Evolutionary conservation across 2,888 invertebrate genomes (phyloP).

Genomic region (Cantharis lateralis): DNA sequence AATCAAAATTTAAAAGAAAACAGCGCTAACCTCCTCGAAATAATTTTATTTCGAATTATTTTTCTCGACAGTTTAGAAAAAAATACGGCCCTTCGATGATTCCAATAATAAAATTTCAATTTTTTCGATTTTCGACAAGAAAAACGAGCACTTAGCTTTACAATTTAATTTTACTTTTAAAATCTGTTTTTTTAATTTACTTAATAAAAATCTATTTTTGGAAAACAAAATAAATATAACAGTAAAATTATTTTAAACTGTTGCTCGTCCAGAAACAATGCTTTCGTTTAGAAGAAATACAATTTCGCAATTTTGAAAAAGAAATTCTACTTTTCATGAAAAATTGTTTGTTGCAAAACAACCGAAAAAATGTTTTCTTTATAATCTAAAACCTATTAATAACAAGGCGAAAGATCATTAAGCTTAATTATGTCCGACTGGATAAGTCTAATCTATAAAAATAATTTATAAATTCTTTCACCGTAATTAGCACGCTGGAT

Average conservation of each 20-base stretch:
- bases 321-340: neutral
- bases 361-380: neutral
- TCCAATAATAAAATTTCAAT: neutral
- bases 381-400: neutral
- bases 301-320: neutral
- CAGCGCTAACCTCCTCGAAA: neutral
- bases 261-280: neutral
- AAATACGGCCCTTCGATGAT: neutral
- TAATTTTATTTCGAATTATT: neutral
- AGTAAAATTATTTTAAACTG: neutral
- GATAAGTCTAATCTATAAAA: neutral
- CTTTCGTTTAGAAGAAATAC: neutral
- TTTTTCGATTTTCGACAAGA: no score
- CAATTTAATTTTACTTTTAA: neutral
- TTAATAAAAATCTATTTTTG: neutral
- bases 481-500: neutral
- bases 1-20: neutral
- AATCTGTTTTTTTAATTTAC: neutral
- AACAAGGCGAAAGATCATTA: conserved; percentile 6
- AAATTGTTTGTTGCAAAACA: neutral
- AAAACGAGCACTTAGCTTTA: neutral
- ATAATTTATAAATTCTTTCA: neutral
- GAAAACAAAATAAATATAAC: conserved; percentile 1
- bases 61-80: neutral
- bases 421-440: conserved; percentile 10